Evolutionary conservation across 2,797 vertebrate genomes (phyloP), one percentile per base, ranked within the genome.

Genomic region (Malurus splendens): DNA sequence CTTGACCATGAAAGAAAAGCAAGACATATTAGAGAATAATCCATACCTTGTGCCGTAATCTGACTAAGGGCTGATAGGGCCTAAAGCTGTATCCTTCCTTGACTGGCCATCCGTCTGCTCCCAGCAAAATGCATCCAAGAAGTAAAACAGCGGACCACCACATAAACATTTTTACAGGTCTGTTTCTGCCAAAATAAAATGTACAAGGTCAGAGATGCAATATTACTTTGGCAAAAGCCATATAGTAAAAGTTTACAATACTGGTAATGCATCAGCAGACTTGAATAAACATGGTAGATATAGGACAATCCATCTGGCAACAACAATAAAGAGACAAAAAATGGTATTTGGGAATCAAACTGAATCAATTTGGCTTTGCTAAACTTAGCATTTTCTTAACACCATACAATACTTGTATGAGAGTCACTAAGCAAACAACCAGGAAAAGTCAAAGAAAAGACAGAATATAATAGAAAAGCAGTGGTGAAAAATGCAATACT

Each of bases 31-130:
- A 82, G 67, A 95, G 54, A 55, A 89, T 61, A 72, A 95, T 96
- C 96, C 72, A 94, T 99, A 99, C 99, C 99, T 99, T 99, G 95
- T 99, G 98, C 74, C 99, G 97, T 95, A 99, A 97, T 96, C 98
- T 97, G 93, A 98, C 91, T 66, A 98, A 95, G 18, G 98, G 97
- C 85, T 97, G 98, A 96, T 98, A 98, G 60, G 96, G 95, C 56
- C 95, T 97, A 36, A 97, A 95, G 82, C 95, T 75, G 4, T 97
- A 97, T 94, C 89, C 97, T 95, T 98, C 98, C 92, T 97, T 97
- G 93, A 95, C 83, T 91, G 98, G 97, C 95, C 97, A 98, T 85
- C 97, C 98, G 5, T 98, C 97, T 77, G 96, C 91, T 64, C 94
- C 92, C 86, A 98, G 90, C 45, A 96, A 95, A 86, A 97, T 68